Base-by-base conservation (phyloP, 2,113 vertebrate genomes). In the Siphamia tubifer region DNA sequence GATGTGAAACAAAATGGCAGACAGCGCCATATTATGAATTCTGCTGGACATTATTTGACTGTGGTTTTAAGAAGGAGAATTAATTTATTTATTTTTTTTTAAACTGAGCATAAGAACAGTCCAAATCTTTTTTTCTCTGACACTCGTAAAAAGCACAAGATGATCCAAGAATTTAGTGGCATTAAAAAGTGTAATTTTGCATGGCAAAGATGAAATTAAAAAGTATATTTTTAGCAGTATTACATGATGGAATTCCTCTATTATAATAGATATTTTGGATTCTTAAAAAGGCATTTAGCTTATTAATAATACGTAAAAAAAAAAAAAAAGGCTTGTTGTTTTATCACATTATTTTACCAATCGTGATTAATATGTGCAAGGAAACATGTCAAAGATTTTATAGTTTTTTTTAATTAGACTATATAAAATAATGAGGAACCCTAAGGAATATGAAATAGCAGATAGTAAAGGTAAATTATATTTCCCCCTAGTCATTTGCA, bases 1-100 rank as follows among this genome's bases (percentile, higher is more conserved):
- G 2, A 52, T 47, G 61, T 35, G 52, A 63, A 84, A 84, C 83
- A 88, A 92, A 90, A 92, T 88, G 84, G 84, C 82, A 60, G 85
- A 65, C 9, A 55, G 24, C 49, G 76, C 70, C 66, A 83, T 83
- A 67, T 77, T 74, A 83, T 55, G 39, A 58, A 47, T 21, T 56
- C 56, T 12, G 8, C 23, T 16, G 12, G 15, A 47, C 45, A 34
- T 38, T 20, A 44, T 27, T 45, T 28, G 12, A 34, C 8, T 28
- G 3, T 19, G 2, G 24, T 32, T 44, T 54, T 38, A 3, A 17
- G 16, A 9, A 27, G 24, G 6, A 24, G 39, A 6, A 28, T 24
- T 6, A n/a, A n/a, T n/a, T n/a, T n/a, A n/a, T n/a, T n/a, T n/a
- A n/a, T n/a, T n/a, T n/a, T n/a, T n/a, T n/a, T n/a, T n/a, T n/a